Conservation (phyloP, 2,113 vertebrate species). For the Trinectes maculatus region DNA sequence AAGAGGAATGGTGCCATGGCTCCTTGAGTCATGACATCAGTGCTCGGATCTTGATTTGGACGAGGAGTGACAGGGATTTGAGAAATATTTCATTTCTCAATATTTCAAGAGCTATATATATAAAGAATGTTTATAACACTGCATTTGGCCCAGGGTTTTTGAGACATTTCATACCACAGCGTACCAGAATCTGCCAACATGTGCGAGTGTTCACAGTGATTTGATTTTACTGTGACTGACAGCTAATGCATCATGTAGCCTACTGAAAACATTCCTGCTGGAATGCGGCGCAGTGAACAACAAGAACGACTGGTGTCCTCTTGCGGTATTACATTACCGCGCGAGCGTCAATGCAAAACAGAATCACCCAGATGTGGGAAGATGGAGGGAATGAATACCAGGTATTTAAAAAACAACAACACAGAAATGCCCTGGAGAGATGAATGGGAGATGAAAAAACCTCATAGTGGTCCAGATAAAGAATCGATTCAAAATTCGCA, state of each 20-base stretch:
- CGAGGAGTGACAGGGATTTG: too few relatives aligned
- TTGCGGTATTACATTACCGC: neutral
- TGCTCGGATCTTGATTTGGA: too few relatives aligned
- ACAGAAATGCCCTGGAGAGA: slow-evolving; percentile 12
- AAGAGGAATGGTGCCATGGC: too few relatives aligned
- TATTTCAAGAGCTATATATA: neutral
- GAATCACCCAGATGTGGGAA: slow-evolving; percentile 16
- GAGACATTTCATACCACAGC: neutral
- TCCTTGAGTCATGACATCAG: too few relatives aligned
- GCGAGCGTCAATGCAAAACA: neutral
- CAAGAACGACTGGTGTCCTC: neutral
- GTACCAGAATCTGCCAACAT: slow-evolving; percentile 2
- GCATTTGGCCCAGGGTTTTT: neutral
- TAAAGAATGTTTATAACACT: neutral
- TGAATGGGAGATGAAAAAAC: slow-evolving; percentile 43
- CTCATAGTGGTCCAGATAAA: slow-evolving; percentile 62
- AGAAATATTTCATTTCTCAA: too few relatives aligned
- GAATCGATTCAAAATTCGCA: slow-evolving; percentile 48
- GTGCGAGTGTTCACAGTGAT: slow-evolving; percentile 20
- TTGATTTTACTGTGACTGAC: slow-evolving; percentile 1
- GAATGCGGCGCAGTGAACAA: neutral
- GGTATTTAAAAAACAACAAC: neutral
- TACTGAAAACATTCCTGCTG: neutral
- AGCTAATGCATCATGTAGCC: neutral
- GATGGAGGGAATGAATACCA: slow-evolving; percentile 35